Evolutionary conservation across 2,888 invertebrate genomes (phyloP).

Genomic region (Ectemnius lituratus): DNA sequence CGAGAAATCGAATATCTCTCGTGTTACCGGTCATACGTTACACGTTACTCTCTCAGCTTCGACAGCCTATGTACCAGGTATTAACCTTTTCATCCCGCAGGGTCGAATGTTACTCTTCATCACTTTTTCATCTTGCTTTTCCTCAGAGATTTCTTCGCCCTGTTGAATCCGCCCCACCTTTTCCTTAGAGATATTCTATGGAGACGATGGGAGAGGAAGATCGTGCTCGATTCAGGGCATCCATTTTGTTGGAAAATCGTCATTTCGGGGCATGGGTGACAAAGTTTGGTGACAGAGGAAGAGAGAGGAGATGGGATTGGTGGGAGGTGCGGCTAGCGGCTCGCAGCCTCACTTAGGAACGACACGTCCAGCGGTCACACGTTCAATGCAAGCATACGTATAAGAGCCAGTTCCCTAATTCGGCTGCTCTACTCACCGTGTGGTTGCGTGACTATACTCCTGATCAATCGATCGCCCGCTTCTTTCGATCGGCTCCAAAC

Average conservation of each 20-base stretch:
- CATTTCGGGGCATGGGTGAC: not conserved
- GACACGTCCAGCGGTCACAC: constrained; percentile 8
- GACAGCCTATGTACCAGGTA: constrained; percentile 29
- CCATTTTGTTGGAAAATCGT: not conserved
- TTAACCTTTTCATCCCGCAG: constrained; percentile 31
- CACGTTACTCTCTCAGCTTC: constrained; percentile 28
- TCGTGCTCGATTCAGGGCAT: not conserved
- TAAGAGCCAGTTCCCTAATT: constrained; percentile 53
- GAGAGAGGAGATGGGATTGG: not conserved
- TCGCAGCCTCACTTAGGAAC: not conserved
- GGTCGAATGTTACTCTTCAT: constrained; percentile 20
- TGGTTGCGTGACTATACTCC: constrained; percentile 16
- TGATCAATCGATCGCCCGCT: not conserved
- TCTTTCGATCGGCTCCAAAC: not conserved
- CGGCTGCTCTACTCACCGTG: constrained; percentile 51
- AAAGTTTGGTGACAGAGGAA: not conserved
- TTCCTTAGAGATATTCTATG: not conserved
- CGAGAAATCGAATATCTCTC: constrained; percentile 47
- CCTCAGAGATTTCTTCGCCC: not conserved
- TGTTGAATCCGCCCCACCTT: not conserved
- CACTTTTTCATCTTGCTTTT: constrained; percentile 12
- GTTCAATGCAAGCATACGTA: constrained; percentile 38
- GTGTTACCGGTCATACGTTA: constrained; percentile 33
- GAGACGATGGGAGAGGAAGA: too few species aligned
- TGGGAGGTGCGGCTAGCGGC: constrained; percentile 13